Conservation (phyloP, 2,113 vertebrate genomes). For the Phylloscopus trochilus region DNA sequence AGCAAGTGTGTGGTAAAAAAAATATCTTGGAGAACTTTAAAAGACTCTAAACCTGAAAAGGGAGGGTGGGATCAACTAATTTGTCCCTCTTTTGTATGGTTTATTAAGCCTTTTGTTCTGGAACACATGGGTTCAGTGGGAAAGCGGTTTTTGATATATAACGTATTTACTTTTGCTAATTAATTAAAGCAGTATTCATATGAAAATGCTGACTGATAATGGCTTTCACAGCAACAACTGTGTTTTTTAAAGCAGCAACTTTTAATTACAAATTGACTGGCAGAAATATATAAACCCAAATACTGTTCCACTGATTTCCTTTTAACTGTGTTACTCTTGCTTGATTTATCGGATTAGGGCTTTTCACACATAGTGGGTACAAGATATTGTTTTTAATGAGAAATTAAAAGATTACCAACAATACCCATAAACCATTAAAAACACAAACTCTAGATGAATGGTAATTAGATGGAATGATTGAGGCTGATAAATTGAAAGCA, state of each 20-base stretch:
- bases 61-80: slow-evolving; percentile 70
- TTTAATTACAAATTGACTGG: slow-evolving; percentile 89
- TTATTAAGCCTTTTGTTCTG: slow-evolving; percentile 78
- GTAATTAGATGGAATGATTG: slow-evolving; percentile 75
- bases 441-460: slow-evolving; percentile 74
- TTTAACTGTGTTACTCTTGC: slow-evolving; percentile 74
- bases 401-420: slow-evolving; percentile 80
- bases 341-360: slow-evolving; percentile 78
- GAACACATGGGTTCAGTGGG: slow-evolving; percentile 69
- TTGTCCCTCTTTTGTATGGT: slow-evolving; percentile 73
- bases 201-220: slow-evolving; percentile 94
- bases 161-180: slow-evolving; percentile 81
- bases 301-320: slow-evolving; percentile 74
- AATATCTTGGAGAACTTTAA: slow-evolving; percentile 69
- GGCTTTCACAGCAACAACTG: slow-evolving; percentile 89
- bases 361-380: slow-evolving; percentile 67
- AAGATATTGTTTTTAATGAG: slow-evolving; percentile 78
- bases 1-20: neutral
- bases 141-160: slow-evolving; percentile 77
- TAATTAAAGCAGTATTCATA: slow-evolving; percentile 93
- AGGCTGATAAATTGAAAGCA: slow-evolving; percentile 75
- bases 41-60: slow-evolving; percentile 62
- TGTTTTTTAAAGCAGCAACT: slow-evolving; percentile 83
- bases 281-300: slow-evolving; percentile 79
- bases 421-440: slow-evolving; percentile 77